Evolutionary conservation across 2,113 vertebrate species (phyloP), one percentile per base, ranked within the genome.

Genomic region (Orthonyx spaldingii): DNA sequence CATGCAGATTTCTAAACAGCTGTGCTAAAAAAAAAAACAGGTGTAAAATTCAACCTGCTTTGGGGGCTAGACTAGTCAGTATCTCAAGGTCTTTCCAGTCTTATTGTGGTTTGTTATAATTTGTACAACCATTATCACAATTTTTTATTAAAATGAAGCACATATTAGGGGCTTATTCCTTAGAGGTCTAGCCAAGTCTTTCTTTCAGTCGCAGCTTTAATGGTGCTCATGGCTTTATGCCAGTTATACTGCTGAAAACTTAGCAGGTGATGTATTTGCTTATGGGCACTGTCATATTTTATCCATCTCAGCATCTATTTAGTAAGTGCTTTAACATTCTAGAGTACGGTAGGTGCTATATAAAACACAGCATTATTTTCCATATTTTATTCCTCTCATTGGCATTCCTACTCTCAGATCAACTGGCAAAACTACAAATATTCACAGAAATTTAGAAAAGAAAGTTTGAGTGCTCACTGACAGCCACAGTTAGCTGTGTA

Each of bases 361-460:
- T 60, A 96, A 93, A 95, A 95, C 71, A 93, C 35, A 86, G 71
- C 87, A 92, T 92, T 97, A 72, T 87, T 96, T 96, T 94, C 76
- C 85, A 92, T 91, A 94, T 78, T 96, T 94, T 88, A 81, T 68
- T 89, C 28, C 63, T 41, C 56, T 86, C 53, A 9, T 18, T 79
- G 85, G 61, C 88, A 93, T 84, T 72, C 46, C 71, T 35, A 32
- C 69, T 87, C 53, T 57, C 28, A 78, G 70, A 95, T 93, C 70
- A 96, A 77, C 86, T 85, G 87, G 90, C 84, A 93, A 71, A 72
- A 83, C 14, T 53, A 96, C 59, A 96, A 87, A 94, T 28, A 90
- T 39, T 86, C 80, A 90, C n/a, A 85, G 44, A 42, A 80, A 85
- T 66, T 78, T 18, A 22, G 71, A 87, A 84, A 83, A 47, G 5